Conservation (phyloP, 2,888 invertebrate genomes). For the Dryadula phaetusa region DNA sequence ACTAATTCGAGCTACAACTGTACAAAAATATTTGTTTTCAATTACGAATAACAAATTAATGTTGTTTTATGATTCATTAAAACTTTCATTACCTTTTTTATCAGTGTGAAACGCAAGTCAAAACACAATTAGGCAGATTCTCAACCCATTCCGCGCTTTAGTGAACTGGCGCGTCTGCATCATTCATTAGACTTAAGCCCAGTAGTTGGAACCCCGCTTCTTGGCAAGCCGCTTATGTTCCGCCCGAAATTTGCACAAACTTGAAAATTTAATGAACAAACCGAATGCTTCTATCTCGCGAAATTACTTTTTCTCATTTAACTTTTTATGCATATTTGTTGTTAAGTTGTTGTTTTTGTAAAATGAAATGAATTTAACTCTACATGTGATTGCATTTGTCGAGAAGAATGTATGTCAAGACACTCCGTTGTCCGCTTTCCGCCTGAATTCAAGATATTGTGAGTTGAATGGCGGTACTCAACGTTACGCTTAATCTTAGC, state of each 20-base stretch:
- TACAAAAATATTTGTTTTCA: neutral
- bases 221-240: constrained; percentile 65
- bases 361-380: constrained; percentile 3
- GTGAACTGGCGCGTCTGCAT: constrained; percentile 40
- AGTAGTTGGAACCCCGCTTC: constrained; percentile 41
- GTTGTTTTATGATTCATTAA: neutral
- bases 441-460: no score
- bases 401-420: neutral
- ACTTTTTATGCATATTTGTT: constrained; percentile 38
- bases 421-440: no score
- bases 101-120: constrained; percentile 26
- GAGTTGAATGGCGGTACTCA: no score
- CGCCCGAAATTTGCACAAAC: constrained; percentile 62
- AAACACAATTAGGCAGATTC: constrained; percentile 34
- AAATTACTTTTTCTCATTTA: constrained; percentile 44
- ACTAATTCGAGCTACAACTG: no score
- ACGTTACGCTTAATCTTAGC: no score
- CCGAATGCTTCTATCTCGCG: constrained; percentile 47
- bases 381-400: neutral
- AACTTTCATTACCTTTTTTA: constrained; percentile 5
- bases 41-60: neutral
- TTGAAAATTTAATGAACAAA: constrained; percentile 74
- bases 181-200: constrained; percentile 40
- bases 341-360: constrained; percentile 5
- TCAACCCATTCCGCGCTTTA: constrained; percentile 32